phyloP scores from a whole-genome alignment of 2,797 vertebrate genomes.

The Onychomys arenicola region DNA sequence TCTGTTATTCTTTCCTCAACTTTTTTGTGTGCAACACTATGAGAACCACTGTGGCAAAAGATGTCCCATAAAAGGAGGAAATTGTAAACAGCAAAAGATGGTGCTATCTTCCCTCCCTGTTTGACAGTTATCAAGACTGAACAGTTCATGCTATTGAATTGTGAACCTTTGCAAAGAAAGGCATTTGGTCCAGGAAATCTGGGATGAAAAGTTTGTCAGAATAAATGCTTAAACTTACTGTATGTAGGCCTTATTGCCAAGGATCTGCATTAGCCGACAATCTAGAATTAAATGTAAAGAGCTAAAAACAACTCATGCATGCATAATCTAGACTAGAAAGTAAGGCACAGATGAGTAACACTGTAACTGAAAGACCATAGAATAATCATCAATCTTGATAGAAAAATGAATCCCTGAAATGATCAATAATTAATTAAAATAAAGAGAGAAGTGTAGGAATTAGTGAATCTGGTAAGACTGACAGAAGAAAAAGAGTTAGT shows the following conservation, averaged over 20 bases:
- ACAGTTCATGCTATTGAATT: background rate
- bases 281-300: background rate
- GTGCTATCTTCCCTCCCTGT: background rate
- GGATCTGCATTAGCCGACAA: background rate
- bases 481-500: rapidly evolving
- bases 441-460: background rate
- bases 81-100: background rate
- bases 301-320: background rate
- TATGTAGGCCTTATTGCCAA: background rate
- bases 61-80: background rate
- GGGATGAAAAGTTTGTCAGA: background rate
- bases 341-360: background rate
- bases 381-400: background rate
- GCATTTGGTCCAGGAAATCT: background rate
- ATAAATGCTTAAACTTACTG: background rate
- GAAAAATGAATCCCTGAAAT: background rate
- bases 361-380: background rate
- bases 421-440: background rate
- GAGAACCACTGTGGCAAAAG: background rate
- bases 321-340: background rate
- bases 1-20: background rate
- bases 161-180: background rate
- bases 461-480: background rate
- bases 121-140: background rate
- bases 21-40: background rate